Evolutionary conservation across 2,888 invertebrate species (phyloP), one percentile per base, ranked within the genome.

Genomic region (Andrena trimmerana): DNA sequence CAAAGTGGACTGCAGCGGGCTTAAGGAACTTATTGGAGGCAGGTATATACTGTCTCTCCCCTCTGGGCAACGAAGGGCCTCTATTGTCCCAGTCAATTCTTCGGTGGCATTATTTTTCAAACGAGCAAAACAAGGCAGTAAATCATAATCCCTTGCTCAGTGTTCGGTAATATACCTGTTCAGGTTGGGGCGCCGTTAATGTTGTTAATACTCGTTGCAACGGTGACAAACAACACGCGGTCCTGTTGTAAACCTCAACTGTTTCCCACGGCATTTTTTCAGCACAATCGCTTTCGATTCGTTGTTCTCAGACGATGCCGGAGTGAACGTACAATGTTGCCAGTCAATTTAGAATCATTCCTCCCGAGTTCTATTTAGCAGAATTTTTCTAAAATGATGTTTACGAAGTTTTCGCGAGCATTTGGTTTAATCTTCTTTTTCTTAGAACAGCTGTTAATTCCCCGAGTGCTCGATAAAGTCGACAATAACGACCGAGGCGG

Each of bases 81-180:
- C 36, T 20, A 3, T 54, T 5, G 24, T 36, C 16, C 36, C 29
- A 13, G 16, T 52, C 5, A 27, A 20, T 62, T 62, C 42, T 6
- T 6, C 6, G 20, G 13, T 29, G 16, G 5, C 0, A 36, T 20
- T 52, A 57, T 60, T 75, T 75, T 27, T 31, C 54, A 10, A 31
- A 5, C 16, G n/a, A n/a, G 20, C 69, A 52, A 77, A 77, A 82
- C 62, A 77, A 52, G 36, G 4, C 57, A 36, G 62, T 77, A 74
- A 83, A 82, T 77, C 62, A 67, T 63, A 20, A 67, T 75, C 36
- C 50, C 4, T 29, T 24, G 2, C 13, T 27, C 36, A 1, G 48
- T 27, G 20, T 8, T 29, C 16, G 8, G 3, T 0, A 13, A 42
- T 13, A 48, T 72, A 65, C 67, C 60, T 75, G 68, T 50, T 10